Evolutionary conservation across 2,113 vertebrate species (phyloP), one percentile per base, ranked within the genome.

Genomic region (Hucho hucho): DNA sequence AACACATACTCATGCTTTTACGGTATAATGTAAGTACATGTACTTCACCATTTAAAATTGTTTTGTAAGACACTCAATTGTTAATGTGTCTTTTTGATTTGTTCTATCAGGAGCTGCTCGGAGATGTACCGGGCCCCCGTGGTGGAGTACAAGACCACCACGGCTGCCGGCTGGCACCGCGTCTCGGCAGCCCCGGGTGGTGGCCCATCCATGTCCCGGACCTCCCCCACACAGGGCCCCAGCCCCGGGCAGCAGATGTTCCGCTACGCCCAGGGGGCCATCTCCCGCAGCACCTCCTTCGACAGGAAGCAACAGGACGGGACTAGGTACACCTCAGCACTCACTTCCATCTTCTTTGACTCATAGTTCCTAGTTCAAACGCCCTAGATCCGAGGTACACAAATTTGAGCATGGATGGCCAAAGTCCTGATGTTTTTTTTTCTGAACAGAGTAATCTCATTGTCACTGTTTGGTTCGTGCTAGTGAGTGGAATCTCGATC

Each of bases 221-320:
- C 93, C 24, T 95, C 95, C 29, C 95, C 95, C 22, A 92, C 92
- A 73, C 93, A 94, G 64, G 84, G 92, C 86, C 93, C 93, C 3
- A 76, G 71, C 72, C 94, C 91, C 69, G 92, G 93, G 86, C 95
- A 95, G 88, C 94, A 93, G 84, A 89, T 95, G 77, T 91, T 94
- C 76, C 94, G 93, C 69, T 93, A 94, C 83, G 87, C 91, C 28
- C 94, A 94, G 84, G 81, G 93, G 11, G 90, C 92, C 89, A 94
- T 95, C 83, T 94, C 94, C 70, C 93, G 94, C 73, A 95, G 94
- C 86, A 94, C 94, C 37, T 96, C 95, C 73, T 96, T 96, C 13
- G 95, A 95, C 76, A 91, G 94, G 85, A 95, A 95, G 76, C 92
- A 94, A 76, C 93, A 94, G 12, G 94, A 95, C 75, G 93, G 93